Evolutionary conservation across 2,888 invertebrate genomes (phyloP), one percentile per base, ranked within the genome.

Genomic region (Caenorhabditis doughertyi): DNA sequence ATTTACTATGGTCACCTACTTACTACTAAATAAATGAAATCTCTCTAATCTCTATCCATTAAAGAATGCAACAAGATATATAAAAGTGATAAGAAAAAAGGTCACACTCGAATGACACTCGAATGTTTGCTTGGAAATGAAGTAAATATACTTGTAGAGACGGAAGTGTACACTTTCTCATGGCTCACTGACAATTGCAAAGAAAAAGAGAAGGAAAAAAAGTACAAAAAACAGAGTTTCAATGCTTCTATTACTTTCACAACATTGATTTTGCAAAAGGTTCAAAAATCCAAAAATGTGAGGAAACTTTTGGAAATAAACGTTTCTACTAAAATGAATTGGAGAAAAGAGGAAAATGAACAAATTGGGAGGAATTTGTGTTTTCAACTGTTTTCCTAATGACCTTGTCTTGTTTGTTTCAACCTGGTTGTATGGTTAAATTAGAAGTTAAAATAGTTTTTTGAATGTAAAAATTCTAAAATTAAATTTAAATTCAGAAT

Each of bases 61-160:
- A 25, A 2, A 27, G 32, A 55, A 16, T 32, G 64, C 16, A 51
- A 23, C 3, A 25, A 70, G 27, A 44, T 47, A 47, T 49, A 58
- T 44, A 25, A 49, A 29, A 58, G 47, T 47, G 71, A 56, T 58
- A 71, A 58, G 58, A 25, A 71, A 62, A 62, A 71, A 60, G 58
- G 44, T 71, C 49, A 65, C 64, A 49, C 32, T 65, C 35, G 35
- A 25, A 29, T 65, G 51, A 65, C 35, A 49, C 16, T 29, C 25
- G 47, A 65, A 51, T 65, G 65, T 65, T 65, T 65, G 65, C 65
- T 32, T 27, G 56, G 32, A 47, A 71, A 58, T 27, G 32, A n/a
- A 58, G 49, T 44, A 58, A 47, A 58, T 47, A 58, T 47, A 56
- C 42, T 68, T 39, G 64, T 64, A 49, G 64, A 27, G 13, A 53